A percentile compares a stretch with the other conserved stretches of the same genome.
phyloP scores from a whole-genome alignment of 2,797 vertebrate genomes.

The Brachyalestes nurse region DNA sequence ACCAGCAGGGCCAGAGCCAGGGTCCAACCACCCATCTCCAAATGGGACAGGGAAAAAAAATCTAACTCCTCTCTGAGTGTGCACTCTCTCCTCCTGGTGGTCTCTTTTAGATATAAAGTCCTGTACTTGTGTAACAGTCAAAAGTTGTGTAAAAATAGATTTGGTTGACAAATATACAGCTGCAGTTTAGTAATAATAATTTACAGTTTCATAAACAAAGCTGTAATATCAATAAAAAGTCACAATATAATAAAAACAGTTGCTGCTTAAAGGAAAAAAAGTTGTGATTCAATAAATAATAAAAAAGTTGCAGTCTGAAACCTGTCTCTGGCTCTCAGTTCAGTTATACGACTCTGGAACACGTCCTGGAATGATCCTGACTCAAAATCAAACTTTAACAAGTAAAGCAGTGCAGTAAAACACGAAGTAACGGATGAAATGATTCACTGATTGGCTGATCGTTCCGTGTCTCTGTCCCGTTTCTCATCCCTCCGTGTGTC shows the following conservation, averaged over 20 bases:
- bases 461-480: neutral
- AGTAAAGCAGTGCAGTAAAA: neutral
- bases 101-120: neutral
- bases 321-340: neutral
- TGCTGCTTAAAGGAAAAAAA: neutral
- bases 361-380: neutral
- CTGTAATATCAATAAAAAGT: no score
- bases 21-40: constrained; percentile 42
- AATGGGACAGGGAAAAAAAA: constrained; percentile 52
- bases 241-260: neutral
- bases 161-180: neutral
- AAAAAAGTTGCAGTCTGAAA: neutral
- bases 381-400: neutral
- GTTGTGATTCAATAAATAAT: neutral
- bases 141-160: no score
- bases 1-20: constrained; percentile 68
- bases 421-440: neutral
- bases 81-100: neutral
- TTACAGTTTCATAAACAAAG: neutral
- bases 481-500: constrained; percentile 10
- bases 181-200: neutral
- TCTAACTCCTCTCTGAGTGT: constrained; percentile 54
- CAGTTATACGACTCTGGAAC: constrained; percentile 3
- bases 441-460: neutral
- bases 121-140: neutral